phyloP scores from a whole-genome alignment of 2,113 vertebrate species.

The Cavia aperea region DNA sequence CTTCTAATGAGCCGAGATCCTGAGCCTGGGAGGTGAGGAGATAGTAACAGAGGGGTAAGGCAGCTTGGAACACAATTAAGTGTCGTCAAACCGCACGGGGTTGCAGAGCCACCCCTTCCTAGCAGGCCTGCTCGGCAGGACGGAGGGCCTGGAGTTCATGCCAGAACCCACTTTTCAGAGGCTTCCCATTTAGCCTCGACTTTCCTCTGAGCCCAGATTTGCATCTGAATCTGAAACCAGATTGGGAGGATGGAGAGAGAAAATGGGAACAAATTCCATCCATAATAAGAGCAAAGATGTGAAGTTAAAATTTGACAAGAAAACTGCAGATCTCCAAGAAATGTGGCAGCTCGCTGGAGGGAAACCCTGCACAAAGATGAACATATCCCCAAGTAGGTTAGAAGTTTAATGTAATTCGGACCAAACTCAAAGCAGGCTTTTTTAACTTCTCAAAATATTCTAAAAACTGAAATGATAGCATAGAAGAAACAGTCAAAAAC shows the following conservation, averaged over 20 bases:
- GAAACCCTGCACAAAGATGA: background rate
- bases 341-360: background rate
- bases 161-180: background rate
- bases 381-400: constrained; percentile 30
- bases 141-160: background rate
- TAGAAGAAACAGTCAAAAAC: constrained; percentile 24
- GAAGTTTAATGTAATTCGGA: constrained; percentile 9
- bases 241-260: background rate
- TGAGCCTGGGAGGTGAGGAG: background rate
- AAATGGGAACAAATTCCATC: constrained; percentile 28
- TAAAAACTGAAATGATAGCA: background rate
- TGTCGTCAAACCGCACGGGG: background rate
- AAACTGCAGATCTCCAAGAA: constrained; percentile 4
- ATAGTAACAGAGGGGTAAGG: background rate
- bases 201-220: background rate
- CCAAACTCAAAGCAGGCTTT: background rate
- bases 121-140: background rate
- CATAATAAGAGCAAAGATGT: constrained; percentile 25
- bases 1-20: background rate
- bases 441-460: constrained; percentile 27
- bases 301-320: constrained; percentile 29
- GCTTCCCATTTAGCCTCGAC: background rate
- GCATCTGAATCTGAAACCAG: background rate
- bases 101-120: background rate
- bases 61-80: background rate